These are phyloP conservation scores for Zaprionus davidi DNA, from an alignment of 1,140 invertebrate species.

Conservation along the genomic window DNA sequence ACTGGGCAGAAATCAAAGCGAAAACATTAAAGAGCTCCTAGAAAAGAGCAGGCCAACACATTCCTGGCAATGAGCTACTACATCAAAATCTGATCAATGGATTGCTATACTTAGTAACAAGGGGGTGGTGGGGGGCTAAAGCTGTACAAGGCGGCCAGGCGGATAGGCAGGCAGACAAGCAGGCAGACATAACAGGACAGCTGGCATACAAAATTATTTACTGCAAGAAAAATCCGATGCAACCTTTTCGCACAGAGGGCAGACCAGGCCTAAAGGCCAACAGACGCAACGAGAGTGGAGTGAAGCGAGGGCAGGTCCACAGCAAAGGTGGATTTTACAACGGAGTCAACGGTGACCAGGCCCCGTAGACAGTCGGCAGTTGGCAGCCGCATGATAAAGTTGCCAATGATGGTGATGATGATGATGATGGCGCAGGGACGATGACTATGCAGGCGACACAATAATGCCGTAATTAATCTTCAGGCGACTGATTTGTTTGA, in stretches of 20 bases:
- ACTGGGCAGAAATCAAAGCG: too few species aligned
- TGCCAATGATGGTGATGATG: conserved; percentile 63
- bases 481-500: conserved; percentile 84
- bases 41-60: too few species aligned
- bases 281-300: conserved; percentile 3
- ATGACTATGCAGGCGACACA: conserved; percentile 79
- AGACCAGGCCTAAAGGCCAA: conserved; percentile 17
- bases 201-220: conserved; percentile 82
- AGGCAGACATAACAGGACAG: conserved; percentile 70
- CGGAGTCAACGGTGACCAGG: conserved; percentile 24
- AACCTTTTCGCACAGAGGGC: conserved; percentile 49
- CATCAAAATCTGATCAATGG: conserved; percentile 4
- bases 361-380: conserved; percentile 29
- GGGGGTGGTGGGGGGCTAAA: background rate
- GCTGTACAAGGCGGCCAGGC: background rate
- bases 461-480: conserved; percentile 84
- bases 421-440: conserved; percentile 16
- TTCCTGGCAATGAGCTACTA: background rate
- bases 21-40: too few species aligned
- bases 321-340: background rate
- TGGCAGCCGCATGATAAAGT: conserved; percentile 71
- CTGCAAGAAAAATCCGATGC: conserved; percentile 77
- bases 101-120: too few species aligned
- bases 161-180: conserved; percentile 40
- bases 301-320: background rate